phyloP scores from a whole-genome alignment of 1,140 invertebrate species.

The Polyergus mexicanus region DNA sequence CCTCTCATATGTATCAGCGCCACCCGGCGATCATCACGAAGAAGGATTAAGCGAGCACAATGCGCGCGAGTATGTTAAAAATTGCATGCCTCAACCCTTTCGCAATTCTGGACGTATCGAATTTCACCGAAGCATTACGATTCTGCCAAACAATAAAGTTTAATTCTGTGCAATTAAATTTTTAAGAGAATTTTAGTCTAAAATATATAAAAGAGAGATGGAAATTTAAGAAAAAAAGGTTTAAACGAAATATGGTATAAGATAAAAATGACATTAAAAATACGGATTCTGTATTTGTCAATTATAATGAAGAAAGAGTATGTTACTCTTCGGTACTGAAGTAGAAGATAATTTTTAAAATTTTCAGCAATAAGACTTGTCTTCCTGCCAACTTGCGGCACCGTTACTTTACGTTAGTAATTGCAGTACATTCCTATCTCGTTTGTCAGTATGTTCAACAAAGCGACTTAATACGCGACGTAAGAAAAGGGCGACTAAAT shows the following conservation, averaged over 20 bases:
- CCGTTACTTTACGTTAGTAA: conserved; percentile 37
- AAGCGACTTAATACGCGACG: conserved; percentile 30
- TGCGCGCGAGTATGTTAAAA: neutral
- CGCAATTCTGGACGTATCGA: conserved; percentile 25
- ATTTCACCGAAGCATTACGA: neutral
- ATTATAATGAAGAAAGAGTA: neutral
- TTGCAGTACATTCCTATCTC: conserved; percentile 29
- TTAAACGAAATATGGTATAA: neutral
- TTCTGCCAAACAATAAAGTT: neutral
- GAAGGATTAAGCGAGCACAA: conserved; percentile 44
- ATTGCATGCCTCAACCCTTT: conserved; percentile 27
- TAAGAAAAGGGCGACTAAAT: conserved; percentile 48
- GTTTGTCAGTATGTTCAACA: conserved; percentile 43
- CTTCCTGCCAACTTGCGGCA: neutral
- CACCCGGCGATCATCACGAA: conserved; percentile 2
- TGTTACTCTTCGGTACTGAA: neutral
- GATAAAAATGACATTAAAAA: neutral
- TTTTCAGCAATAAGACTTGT: neutral
- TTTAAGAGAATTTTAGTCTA: neutral
- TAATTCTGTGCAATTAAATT: neutral
- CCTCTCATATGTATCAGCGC: conserved; percentile 47
- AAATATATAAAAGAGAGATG: neutral
- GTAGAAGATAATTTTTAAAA: neutral
- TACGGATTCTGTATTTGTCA: neutral
- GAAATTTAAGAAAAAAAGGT: neutral